A percentile compares a stretch with the other conserved stretches of the same genome.
phyloP scores from a whole-genome alignment of 2,888 invertebrate species.

The Trichacis sp. region DNA sequence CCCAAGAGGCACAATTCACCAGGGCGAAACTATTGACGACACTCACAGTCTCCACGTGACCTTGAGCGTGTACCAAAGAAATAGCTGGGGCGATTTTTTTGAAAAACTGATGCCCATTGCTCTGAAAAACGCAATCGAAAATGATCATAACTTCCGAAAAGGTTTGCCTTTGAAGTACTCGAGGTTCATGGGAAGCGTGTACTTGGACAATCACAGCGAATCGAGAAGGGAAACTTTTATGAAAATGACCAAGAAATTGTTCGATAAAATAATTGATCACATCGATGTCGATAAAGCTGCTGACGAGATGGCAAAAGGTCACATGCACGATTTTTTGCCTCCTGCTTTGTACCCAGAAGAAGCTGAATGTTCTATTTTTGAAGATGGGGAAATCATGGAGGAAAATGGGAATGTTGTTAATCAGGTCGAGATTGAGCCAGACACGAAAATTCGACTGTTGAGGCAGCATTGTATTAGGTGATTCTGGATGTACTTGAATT shows the following conservation, averaged over 20 bases:
- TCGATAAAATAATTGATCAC: constrained; percentile 70
- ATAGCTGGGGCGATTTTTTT: constrained; percentile 90
- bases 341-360: constrained; percentile 81
- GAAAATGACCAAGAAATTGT: constrained; percentile 65
- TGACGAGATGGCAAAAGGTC: constrained; percentile 87
- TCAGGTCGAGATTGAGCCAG: constrained; percentile 76
- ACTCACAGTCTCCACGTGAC: constrained; percentile 95
- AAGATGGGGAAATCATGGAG: constrained; percentile 79
- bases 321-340: constrained; percentile 89
- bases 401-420: constrained; percentile 75
- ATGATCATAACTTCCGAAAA: constrained; percentile 78
- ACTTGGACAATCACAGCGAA: constrained; percentile 71
- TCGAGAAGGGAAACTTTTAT: constrained; percentile 72
- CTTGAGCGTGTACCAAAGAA: constrained; percentile 90
- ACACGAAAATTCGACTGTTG: constrained; percentile 74
- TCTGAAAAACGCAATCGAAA: constrained; percentile 78
- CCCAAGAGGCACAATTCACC: constrained; percentile 89
- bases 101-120: constrained; percentile 84
- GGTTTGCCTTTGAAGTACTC: constrained; percentile 87
- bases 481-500: too few species aligned
- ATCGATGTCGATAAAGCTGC: constrained; percentile 79
- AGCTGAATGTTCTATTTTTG: constrained; percentile 77
- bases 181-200: constrained; percentile 79
- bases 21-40: constrained; percentile 82
- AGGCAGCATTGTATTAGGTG: constrained; percentile 64